Percentiles rank a stretch among this genome's conserved stretches.
phyloP scores from a whole-genome alignment of 1,140 invertebrate species.

The Diprion similis region DNA sequence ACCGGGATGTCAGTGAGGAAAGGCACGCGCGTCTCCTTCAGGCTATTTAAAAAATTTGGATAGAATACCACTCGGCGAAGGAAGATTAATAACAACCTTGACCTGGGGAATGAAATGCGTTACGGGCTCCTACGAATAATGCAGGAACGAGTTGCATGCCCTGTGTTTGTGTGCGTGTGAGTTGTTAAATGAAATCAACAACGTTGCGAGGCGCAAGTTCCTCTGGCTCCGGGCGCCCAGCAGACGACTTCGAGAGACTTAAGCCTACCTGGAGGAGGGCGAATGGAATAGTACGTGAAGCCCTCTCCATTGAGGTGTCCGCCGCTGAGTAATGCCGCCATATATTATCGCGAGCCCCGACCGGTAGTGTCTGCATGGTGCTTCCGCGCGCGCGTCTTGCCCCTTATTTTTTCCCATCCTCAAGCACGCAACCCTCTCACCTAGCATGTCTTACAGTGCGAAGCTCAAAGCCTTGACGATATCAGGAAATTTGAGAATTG shows the following conservation, averaged over 20 bases:
- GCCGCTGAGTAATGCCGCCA: constrained; percentile 3
- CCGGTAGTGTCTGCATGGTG: constrained; percentile 39
- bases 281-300: not conserved
- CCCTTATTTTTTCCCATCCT: constrained; percentile 9
- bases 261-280: not conserved
- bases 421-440: constrained; percentile 19
- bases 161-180: not conserved
- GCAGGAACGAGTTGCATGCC: not conserved
- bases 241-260: not conserved
- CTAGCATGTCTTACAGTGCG: constrained; percentile 5
- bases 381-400: constrained; percentile 35
- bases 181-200: constrained; percentile 1
- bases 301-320: constrained; percentile 4
- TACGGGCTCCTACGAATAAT: not conserved
- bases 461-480: too few species aligned
- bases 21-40: not conserved
- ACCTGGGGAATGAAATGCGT: not conserved
- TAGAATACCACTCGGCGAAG: not conserved
- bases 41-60: not conserved
- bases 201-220: not conserved
- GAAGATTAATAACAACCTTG: not conserved
- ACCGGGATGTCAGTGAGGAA: not conserved
- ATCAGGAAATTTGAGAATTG: too few species aligned
- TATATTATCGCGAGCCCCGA: constrained; percentile 15
- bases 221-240: not conserved